Conservation (phyloP, 2,888 invertebrate species). For the Apoda limacodes region DNA sequence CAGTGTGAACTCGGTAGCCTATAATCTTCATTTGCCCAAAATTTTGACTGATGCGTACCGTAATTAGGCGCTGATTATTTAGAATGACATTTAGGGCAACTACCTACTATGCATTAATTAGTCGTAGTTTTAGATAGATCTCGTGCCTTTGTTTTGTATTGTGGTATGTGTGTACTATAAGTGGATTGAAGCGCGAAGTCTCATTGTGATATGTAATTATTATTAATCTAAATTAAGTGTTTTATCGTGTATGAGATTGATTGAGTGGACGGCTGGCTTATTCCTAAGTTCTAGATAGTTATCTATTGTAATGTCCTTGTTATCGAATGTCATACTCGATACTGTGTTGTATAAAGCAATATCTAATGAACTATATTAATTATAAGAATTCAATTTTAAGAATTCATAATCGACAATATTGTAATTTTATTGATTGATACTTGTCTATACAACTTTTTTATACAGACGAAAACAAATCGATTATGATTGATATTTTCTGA, state of each 20-base stretch:
- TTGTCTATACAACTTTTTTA: constrained; percentile 50
- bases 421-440: constrained; percentile 44
- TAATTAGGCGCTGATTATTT: constrained; percentile 32
- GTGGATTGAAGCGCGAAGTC: constrained; percentile 60
- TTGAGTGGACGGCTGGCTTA: constrained; percentile 52
- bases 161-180: constrained; percentile 57
- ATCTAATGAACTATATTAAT: constrained; percentile 57
- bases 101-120: constrained; percentile 39
- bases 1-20: constrained; percentile 35
- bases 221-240: constrained; percentile 67
- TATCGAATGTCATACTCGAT: constrained; percentile 58
- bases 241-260: constrained; percentile 58
- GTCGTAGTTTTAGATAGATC: constrained; percentile 61
- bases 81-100: too few species aligned
- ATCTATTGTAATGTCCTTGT: constrained; percentile 45
- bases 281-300: constrained; percentile 47
- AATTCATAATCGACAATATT: constrained; percentile 54
- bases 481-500: constrained; percentile 65
- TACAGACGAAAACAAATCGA: constrained; percentile 55
- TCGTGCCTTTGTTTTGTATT: constrained; percentile 65
- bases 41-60: constrained; percentile 51
- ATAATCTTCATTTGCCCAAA: constrained; percentile 26
- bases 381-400: constrained; percentile 52
- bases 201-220: constrained; percentile 71
- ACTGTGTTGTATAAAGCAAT: constrained; percentile 66